Evolutionary conservation across 2,113 vertebrate genomes (phyloP), one percentile per base, ranked within the genome.

Genomic region (Dipodomys ordii): DNA sequence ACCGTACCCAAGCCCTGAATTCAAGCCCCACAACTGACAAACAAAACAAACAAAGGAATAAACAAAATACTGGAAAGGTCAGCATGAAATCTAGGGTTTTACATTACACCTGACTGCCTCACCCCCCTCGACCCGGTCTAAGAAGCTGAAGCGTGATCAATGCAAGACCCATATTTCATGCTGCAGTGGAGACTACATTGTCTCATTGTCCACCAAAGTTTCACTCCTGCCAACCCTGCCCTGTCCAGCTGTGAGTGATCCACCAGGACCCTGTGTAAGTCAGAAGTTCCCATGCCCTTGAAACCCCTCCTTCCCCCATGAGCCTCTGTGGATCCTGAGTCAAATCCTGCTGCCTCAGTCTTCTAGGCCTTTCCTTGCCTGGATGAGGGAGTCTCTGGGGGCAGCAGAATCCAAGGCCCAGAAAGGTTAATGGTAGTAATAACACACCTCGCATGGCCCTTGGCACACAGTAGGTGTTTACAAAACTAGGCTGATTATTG

Each of bases 41-140:
- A 57, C 12, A 57, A 57, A 57, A 57, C 53, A 57, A 57, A 57
- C 53, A 57, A 57, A 57, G 3, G 49, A 49, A 49, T 12, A 49
- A 12, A 49, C 49, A 49, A 76, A 0, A 18, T 64, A 49, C 20
- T 27, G 39, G 39, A 53, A 90, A 60, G 32, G 13, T 60, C 62
- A 23, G 18, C 15, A 16, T 2, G 65, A 80, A 53, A 35, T 64
- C 7, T 16, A 46, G 16, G 19, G 30, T 16, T 28, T 32, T 18
- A 18, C 7, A 9, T 46, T 23, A 30, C 0, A 1, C 30, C 71
- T 60, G 5, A 0, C 0, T 16, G 64, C 28, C 11, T 39, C 69
- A 6, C 28, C 30, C 25, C 0, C 7, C 73, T 46, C n/a, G 49
- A 12, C 49, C 49, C 49, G 12, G 49, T 49, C 49, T 49, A 23